These are phyloP conservation scores for Onychomys arenicola DNA, from an alignment of 2,797 vertebrate species.

Conservation along the genomic window DNA sequence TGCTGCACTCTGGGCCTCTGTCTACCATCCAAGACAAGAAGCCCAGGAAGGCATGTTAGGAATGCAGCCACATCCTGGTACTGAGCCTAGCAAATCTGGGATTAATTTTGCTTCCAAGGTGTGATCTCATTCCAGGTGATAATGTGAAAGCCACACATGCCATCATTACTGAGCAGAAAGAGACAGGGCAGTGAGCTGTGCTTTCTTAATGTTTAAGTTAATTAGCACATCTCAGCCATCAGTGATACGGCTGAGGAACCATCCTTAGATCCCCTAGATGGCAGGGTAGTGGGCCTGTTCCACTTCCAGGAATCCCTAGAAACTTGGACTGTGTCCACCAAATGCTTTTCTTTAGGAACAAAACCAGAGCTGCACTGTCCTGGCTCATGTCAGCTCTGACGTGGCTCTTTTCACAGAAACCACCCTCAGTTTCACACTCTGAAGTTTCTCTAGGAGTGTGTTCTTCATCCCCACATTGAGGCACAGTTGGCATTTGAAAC, in stretches of 20 bases:
- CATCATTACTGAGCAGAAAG: not conserved
- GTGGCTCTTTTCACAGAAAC: slow-evolving; percentile 30
- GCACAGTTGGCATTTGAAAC: slow-evolving; percentile 65
- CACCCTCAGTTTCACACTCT: slow-evolving; percentile 58
- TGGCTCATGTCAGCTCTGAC: slow-evolving; percentile 62
- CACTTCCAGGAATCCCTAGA: slow-evolving; percentile 57
- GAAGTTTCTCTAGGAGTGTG: slow-evolving; percentile 39
- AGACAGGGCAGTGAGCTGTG: not conserved
- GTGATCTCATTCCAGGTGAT: not conserved
- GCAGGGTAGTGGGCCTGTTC: not conserved
- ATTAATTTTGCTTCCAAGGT: not conserved
- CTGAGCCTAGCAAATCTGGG: not conserved
- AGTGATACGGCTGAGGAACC: not conserved
- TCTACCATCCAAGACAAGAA: not conserved
- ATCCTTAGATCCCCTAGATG: not conserved
- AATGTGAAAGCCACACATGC: not conserved
- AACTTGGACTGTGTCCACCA: slow-evolving; percentile 60
- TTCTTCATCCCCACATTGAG: slow-evolving; percentile 36
- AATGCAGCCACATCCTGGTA: slow-evolving; percentile 12
- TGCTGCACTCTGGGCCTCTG: not conserved
- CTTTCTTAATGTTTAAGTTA: slow-evolving; percentile 45
- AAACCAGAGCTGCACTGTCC: slow-evolving; percentile 25
- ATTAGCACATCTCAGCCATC: not conserved
- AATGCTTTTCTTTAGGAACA: slow-evolving; percentile 23
- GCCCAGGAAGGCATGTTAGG: not conserved